Conservation (phyloP, 92 coral and sea anemone genomes). For the Actinostola sp. region DNA sequence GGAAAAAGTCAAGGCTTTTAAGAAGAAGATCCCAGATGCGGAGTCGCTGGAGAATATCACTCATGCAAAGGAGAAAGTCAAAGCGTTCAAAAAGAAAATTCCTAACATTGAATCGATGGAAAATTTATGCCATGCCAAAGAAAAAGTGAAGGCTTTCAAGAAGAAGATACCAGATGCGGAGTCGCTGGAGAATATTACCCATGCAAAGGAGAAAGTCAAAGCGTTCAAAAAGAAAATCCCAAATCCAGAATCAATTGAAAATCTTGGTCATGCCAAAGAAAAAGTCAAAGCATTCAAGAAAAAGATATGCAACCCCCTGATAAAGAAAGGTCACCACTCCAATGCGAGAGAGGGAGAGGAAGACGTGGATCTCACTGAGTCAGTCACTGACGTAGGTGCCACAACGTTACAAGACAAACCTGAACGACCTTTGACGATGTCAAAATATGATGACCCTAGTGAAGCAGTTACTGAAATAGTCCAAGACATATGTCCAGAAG, state of each 20-base stretch:
- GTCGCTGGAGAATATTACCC: slow-evolving; percentile 8
- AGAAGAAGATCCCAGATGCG: slow-evolving; percentile 16
- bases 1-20: slow-evolving; percentile 31
- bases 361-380: background rate
- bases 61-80: slow-evolving; percentile 38
- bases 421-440: slow-evolving; percentile 44
- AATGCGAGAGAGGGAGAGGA: background rate
- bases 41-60: slow-evolving; percentile 21
- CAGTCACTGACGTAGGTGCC: background rate
- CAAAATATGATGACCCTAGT: slow-evolving; percentile 51
- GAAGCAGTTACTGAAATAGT: slow-evolving; percentile 2
- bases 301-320: slow-evolving; percentile 5
- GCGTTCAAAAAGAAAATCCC: slow-evolving; percentile 18
- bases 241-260: slow-evolving; percentile 25
- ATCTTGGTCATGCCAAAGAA: slow-evolving; percentile 22
- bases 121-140: slow-evolving; percentile 14
- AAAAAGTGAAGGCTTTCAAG: slow-evolving; percentile 28
- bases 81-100: slow-evolving; percentile 15
- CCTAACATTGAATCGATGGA: slow-evolving; percentile 15
- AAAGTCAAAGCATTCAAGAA: slow-evolving; percentile 33
- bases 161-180: slow-evolving; percentile 23
- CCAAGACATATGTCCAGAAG: slow-evolving; percentile 32
- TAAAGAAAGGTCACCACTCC: slow-evolving; percentile 7
- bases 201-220: slow-evolving; percentile 36
- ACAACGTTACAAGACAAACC: background rate